Evolutionary conservation across 2,113 vertebrate genomes (phyloP).

Genomic region (Psittacara wagleri): DNA sequence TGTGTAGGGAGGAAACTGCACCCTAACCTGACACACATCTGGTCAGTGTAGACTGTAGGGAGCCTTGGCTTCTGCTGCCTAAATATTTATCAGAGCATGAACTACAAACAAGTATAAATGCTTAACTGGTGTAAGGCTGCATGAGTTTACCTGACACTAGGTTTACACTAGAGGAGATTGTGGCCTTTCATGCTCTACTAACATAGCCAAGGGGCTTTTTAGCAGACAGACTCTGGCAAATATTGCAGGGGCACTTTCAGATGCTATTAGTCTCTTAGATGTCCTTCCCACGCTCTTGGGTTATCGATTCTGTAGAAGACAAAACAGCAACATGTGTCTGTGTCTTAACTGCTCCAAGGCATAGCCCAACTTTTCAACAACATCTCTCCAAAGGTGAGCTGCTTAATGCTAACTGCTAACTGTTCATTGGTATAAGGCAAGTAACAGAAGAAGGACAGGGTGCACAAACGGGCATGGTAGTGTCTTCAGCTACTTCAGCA

Average conservation of each 20-base stretch:
- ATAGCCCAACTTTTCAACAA: not conserved
- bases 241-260: not conserved
- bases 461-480: not conserved
- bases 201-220: not conserved
- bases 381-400: not conserved
- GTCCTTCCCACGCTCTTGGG: not conserved
- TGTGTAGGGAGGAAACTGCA: accelerated
- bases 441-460: slow-evolving; percentile 40
- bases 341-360: not conserved
- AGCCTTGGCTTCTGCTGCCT: not conserved
- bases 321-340: not conserved
- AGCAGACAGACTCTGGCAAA: not conserved
- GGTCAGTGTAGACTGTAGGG: not conserved
- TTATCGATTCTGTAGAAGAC: not conserved
- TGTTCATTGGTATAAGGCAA: not conserved
- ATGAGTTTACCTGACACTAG: not conserved
- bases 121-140: not conserved
- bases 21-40: not conserved
- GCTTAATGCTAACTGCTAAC: not conserved
- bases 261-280: not conserved
- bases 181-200: not conserved
- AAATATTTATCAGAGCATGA: not conserved
- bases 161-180: not conserved
- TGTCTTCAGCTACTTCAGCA: slow-evolving; percentile 29
- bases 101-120: not conserved